A percentile compares a stretch with the other conserved stretches of the same genome.
Evolutionary conservation across 2,113 vertebrate species (phyloP).

Genomic region (Climacteris rufus): DNA sequence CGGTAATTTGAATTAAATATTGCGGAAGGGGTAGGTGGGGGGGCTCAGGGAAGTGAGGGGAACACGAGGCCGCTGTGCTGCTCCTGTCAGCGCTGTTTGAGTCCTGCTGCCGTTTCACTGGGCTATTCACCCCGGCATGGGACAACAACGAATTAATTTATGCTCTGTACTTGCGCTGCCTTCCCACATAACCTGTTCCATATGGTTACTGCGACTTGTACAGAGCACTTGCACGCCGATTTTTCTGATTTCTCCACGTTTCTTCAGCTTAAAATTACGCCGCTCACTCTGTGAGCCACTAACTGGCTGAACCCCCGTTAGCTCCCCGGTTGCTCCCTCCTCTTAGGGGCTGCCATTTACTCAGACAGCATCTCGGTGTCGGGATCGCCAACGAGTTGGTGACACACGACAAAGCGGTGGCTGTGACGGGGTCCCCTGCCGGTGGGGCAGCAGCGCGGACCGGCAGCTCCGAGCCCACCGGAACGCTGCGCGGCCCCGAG

Average conservation of each 20-base stretch:
- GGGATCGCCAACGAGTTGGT: not conserved
- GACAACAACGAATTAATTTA: not conserved
- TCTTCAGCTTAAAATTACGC: not conserved
- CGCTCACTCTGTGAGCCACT: not conserved
- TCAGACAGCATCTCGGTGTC: accelerated
- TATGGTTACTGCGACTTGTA: not conserved
- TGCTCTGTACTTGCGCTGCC: not conserved
- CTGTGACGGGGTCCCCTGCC: too few relatives aligned
- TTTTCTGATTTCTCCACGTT: not conserved
- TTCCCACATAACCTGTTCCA: not conserved
- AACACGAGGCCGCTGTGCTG: not conserved
- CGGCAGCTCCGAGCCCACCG: not conserved
- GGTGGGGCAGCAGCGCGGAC: not conserved
- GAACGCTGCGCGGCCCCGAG: not conserved
- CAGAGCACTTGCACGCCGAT: not conserved
- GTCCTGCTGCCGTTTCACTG: not conserved
- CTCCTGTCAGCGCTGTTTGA: not conserved
- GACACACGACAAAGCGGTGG: not conserved
- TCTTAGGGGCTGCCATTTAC: not conserved
- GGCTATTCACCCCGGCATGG: not conserved
- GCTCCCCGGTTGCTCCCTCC: not conserved
- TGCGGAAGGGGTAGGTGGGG: not conserved
- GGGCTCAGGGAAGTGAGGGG: not conserved
- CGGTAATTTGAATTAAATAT: not conserved
- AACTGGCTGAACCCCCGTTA: not conserved